Evolutionary conservation across 2,888 invertebrate genomes (phyloP).

Genomic region (Drosophila algonquin): DNA sequence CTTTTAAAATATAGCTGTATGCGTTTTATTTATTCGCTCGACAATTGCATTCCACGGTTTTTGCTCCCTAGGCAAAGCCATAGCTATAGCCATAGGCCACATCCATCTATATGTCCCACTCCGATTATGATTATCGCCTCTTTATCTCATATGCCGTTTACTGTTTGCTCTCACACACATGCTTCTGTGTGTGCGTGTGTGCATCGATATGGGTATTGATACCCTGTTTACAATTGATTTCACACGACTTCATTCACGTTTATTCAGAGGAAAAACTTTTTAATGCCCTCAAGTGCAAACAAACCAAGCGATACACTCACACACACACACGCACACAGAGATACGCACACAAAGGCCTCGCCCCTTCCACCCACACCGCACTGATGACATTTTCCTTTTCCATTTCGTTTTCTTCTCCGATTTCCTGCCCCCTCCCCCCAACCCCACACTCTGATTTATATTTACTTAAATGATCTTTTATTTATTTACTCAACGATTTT

Average conservation of each 20-base stretch:
- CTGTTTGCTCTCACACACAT: slow-evolving; percentile 21
- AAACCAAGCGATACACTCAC: slow-evolving; percentile 36
- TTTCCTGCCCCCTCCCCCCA: slow-evolving; percentile 4
- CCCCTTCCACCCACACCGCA: neutral
- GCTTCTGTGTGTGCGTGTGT: slow-evolving; percentile 1
- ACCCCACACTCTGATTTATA: slow-evolving; percentile 32
- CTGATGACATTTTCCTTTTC: slow-evolving; percentile 47
- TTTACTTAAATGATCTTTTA: slow-evolving; percentile 71
- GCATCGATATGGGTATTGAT: slow-evolving; percentile 68
- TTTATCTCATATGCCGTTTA: slow-evolving; percentile 37
- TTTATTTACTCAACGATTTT: slow-evolving; percentile 64
- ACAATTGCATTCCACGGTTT: slow-evolving; percentile 51
- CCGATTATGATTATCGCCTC: slow-evolving; percentile 66
- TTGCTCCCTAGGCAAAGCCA: neutral
- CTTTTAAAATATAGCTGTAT: slow-evolving; percentile 56
- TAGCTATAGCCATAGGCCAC: slow-evolving; percentile 1
- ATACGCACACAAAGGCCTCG: slow-evolving; percentile 25
- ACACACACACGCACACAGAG: slow-evolving; percentile 4
- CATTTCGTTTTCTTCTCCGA: slow-evolving; percentile 31
- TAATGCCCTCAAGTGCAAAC: slow-evolving; percentile 73
- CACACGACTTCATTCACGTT: slow-evolving; percentile 77
- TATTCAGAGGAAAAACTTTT: slow-evolving; percentile 70
- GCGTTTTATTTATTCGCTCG: slow-evolving; percentile 56
- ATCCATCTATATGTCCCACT: slow-evolving; percentile 15
- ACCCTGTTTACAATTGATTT: slow-evolving; percentile 78